Evolutionary conservation across 1,140 invertebrate species (phyloP), one percentile per base, ranked within the genome.

Genomic region (Tetragonula clypearis): DNA sequence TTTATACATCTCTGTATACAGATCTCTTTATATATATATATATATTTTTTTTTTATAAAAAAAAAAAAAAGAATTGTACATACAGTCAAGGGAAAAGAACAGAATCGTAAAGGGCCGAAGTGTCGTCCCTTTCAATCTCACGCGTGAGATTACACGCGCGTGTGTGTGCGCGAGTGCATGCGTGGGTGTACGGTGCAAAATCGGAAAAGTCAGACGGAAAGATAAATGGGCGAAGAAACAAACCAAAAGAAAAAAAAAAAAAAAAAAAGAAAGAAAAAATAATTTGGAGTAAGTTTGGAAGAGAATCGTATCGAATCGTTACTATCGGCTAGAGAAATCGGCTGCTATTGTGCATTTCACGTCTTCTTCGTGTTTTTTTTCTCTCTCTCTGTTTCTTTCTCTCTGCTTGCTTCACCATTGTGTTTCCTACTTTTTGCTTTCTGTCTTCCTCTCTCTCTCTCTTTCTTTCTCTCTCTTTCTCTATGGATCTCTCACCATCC

Each of bases 121-220:
- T 26, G 75, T 30, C 30, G 55, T 17, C 66, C 76, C 73, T 68
- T 77, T 75, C n/a, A 80, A 55, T 86, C 84, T 88, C 87, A 89
- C 87, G 80, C 87, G 84, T 86, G 90, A 80, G 81, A 85, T 74
- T 80, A 71, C 35, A 41, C 77, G 84, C 69, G 83, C 86, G 86
- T 83, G 76, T 71, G 66, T 77, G 83, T 71, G 87, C 55, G 87
- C 58, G 87, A 56, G 83, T 85, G 87, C 69, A 79, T 86, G 87
- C 84, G 90, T 90, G 91, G 90, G 89, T 92, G 90, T 87, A 85
- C 93, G 93, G 93, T 94, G 93, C 93, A 94, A 93, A 94, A 94
- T 94, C 92, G 87, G 60, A 76, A 78, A 83, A 89, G 26, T 55
- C 41, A 23, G 30, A 65, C 62, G 58, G 35, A 35, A 35, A 35